Evolutionary conservation across 2,113 vertebrate genomes (phyloP).

Genomic region (Menura novaehollandiae): DNA sequence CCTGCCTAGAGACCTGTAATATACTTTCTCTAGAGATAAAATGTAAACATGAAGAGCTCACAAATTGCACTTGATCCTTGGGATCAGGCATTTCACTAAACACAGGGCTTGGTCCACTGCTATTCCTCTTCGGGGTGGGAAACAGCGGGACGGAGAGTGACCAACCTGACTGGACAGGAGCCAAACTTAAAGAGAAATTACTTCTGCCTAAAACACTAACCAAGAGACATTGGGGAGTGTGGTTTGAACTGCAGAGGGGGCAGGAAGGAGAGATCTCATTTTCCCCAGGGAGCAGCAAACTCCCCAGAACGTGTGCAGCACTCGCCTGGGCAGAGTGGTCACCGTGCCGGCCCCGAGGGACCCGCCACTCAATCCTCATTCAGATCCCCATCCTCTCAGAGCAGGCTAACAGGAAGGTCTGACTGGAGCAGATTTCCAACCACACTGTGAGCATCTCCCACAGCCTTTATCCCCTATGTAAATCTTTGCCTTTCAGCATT

Average conservation of each 20-base stretch:
- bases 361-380: neutral
- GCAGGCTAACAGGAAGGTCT: neutral
- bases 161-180: neutral
- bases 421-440: neutral
- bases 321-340: neutral
- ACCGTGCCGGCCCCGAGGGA: neutral
- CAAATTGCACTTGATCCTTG: constrained; percentile 41
- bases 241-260: neutral
- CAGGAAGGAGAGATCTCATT: neutral
- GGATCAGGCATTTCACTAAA: neutral
- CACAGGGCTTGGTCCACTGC: neutral
- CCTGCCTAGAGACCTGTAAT: neutral
- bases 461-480: neutral
- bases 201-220: neutral
- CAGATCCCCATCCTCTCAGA: neutral
- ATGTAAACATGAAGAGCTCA: constrained; percentile 40
- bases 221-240: neutral
- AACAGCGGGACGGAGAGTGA: neutral
- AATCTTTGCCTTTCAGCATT: constrained; percentile 26
- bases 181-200: neutral
- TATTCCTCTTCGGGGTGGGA: neutral
- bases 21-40: neutral
- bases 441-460: neutral
- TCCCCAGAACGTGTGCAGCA: neutral
- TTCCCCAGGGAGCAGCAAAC: neutral